These are phyloP conservation scores for Pharmacophagus antenor DNA, from an alignment of 2,888 invertebrate genomes.

Conservation along the genomic window DNA sequence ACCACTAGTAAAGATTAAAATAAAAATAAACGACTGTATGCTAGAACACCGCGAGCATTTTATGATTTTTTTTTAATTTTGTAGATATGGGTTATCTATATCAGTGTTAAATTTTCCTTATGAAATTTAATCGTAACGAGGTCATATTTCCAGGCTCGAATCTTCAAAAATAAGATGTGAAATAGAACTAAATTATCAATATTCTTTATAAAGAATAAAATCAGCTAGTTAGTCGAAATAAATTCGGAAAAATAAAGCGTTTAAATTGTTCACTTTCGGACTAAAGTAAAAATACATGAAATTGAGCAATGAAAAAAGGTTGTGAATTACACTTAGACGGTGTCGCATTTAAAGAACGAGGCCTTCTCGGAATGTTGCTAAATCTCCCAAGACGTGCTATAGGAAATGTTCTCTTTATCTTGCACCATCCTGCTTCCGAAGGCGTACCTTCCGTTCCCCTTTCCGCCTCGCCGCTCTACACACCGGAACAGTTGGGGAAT, in stretches of 20 bases:
- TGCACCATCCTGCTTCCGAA: constrained; percentile 77
- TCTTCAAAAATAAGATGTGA: no score
- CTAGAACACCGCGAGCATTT: no score
- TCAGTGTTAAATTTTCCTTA: no score
- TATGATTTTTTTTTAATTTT: no score
- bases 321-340: constrained; percentile 51
- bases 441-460: constrained; percentile 67
- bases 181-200: no score
- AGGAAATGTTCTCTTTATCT: constrained; percentile 81
- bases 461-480: constrained; percentile 64
- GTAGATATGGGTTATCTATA: no score
- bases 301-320: constrained; percentile 36
- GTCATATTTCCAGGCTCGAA: no score
- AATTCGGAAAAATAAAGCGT: background rate
- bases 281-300: constrained; percentile 22
- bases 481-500: constrained; percentile 68
- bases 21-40: no score
- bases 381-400: constrained; percentile 67
- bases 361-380: constrained; percentile 68
- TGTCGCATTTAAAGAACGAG: constrained; percentile 53
- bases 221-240: no score
- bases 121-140: no score
- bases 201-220: no score
- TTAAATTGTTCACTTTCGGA: constrained; percentile 5
- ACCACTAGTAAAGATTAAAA: no score